Evolutionary conservation across 2,797 vertebrate species (phyloP).

Genomic region (Rhyacichthys aspro): DNA sequence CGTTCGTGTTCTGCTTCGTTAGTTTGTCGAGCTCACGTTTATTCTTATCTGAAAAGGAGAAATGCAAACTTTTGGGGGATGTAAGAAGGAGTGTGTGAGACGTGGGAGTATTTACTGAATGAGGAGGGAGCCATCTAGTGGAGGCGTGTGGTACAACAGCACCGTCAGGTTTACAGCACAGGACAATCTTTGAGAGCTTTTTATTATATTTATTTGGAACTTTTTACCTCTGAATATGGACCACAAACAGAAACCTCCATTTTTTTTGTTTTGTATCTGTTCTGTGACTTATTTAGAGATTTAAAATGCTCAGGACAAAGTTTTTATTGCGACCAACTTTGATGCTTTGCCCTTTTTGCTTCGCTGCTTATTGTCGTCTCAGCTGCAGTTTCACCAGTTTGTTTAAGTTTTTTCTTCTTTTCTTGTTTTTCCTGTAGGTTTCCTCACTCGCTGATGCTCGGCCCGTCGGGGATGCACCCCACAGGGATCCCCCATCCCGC

Average conservation of each 20-base stretch:
- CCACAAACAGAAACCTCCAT: not conserved
- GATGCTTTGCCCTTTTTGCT: conserved; percentile 37
- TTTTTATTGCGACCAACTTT: conserved; percentile 34
- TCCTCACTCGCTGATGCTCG: conserved; percentile 93
- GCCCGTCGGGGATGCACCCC: conserved; percentile 91
- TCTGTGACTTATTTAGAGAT: too few species aligned
- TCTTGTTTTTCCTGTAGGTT: conserved; percentile 81
- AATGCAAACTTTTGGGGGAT: too few species aligned
- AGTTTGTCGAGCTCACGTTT: not conserved
- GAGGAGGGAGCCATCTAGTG: conserved; percentile 54
- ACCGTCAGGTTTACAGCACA: not conserved
- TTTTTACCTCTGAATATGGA: not conserved
- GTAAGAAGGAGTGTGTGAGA: not conserved
- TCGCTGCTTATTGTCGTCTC: conserved; percentile 1
- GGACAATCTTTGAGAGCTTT: too few species aligned
- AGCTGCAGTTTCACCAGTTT: conserved; percentile 7
- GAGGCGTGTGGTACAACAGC: not conserved
- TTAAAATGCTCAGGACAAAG: not conserved
- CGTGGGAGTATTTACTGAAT: not conserved
- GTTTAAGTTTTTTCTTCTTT: not conserved
- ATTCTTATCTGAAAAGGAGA: too few species aligned
- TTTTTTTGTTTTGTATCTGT: not conserved
- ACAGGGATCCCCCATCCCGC: conserved; percentile 96
- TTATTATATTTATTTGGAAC: too few species aligned
- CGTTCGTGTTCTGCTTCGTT: conserved; percentile 13